Percentiles rank a stretch among this genome's conserved stretches.
phyloP scores from a whole-genome alignment of 2,888 invertebrate species.

The Sturmia bella region DNA sequence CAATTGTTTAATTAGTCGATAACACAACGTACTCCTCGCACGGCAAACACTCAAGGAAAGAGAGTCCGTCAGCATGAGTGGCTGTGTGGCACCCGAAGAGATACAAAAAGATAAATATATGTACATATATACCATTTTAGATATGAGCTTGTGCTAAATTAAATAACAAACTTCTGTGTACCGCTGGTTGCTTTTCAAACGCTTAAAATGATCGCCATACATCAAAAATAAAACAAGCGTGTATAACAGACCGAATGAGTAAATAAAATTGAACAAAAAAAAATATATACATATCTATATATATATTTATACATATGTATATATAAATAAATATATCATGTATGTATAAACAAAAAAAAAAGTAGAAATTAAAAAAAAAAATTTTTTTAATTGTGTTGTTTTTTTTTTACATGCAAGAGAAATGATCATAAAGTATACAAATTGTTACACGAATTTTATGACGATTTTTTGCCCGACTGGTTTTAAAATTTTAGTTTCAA shows the following conservation, averaged over 20 bases:
- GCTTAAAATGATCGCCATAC: constrained; percentile 23
- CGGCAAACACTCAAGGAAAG: neutral
- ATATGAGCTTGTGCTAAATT: constrained; percentile 69
- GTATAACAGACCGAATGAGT: constrained; percentile 27
- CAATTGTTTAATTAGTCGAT: constrained; percentile 31
- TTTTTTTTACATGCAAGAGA: too few species aligned
- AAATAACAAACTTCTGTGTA: constrained; percentile 54
- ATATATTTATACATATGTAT: too few species aligned
- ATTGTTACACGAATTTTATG: too few species aligned
- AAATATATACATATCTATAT: neutral
- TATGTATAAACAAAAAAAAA: too few species aligned
- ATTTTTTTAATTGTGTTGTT: too few species aligned
- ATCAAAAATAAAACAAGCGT: constrained; percentile 1
- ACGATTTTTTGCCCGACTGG: too few species aligned
- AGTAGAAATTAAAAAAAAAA: too few species aligned
- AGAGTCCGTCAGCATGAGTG: constrained; percentile 25
- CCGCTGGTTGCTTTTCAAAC: constrained; percentile 25
- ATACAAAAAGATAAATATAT: too few species aligned
- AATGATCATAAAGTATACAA: too few species aligned
- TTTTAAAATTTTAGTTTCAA: too few species aligned
- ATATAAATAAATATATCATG: too few species aligned
- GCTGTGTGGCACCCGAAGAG: constrained; percentile 45
- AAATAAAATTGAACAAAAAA: constrained; percentile 41
- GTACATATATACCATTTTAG: constrained; percentile 60
- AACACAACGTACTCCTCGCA: neutral